These are phyloP conservation scores for Gymnocephalus cernua DNA, from an alignment of 2,113 vertebrate genomes.

Conservation along the genomic window DNA sequence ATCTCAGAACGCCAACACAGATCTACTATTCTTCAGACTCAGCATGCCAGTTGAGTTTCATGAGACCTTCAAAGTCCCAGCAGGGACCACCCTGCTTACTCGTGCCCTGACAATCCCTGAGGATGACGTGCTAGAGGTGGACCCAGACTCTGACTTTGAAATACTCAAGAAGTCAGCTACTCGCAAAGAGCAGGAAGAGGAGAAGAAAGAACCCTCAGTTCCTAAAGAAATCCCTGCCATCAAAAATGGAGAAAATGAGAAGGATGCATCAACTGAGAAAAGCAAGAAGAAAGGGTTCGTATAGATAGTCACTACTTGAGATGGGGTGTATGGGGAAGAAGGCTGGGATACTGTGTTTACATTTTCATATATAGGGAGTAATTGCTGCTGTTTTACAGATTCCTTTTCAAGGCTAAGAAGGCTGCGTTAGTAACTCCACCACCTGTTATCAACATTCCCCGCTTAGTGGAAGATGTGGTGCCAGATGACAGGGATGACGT, in stretches of 20 bases:
- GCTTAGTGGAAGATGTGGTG: slow-evolving; percentile 90
- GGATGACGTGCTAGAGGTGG: slow-evolving; percentile 90
- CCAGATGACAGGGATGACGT: slow-evolving; percentile 92
- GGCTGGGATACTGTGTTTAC: not conserved
- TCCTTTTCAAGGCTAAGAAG: slow-evolving; percentile 95
- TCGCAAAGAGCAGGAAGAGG: slow-evolving; percentile 88
- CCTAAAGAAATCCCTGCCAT: slow-evolving; percentile 79
- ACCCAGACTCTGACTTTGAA: slow-evolving; percentile 93
- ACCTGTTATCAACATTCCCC: slow-evolving; percentile 88
- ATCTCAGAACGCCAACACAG: slow-evolving; percentile 92
- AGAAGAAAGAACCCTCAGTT: slow-evolving; percentile 87
- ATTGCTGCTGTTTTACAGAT: slow-evolving; percentile 79
- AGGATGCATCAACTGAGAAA: slow-evolving; percentile 92
- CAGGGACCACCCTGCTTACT: slow-evolving; percentile 89
- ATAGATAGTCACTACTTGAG: not conserved
- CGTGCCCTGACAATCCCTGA: slow-evolving; percentile 86
- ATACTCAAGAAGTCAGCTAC: slow-evolving; percentile 90
- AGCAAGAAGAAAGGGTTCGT: slow-evolving; percentile 92
- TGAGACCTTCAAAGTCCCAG: slow-evolving; percentile 88
- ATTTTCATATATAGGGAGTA: not conserved
- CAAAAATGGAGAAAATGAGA: slow-evolving; percentile 89
- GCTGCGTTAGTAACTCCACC: slow-evolving; percentile 88
- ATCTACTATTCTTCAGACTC: slow-evolving; percentile 91
- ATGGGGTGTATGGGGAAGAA: not conserved
- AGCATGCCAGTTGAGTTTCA: slow-evolving; percentile 95